Percentiles rank a stretch among this genome's conserved stretches.
phyloP scores from a whole-genome alignment of 2,888 invertebrate genomes.

The Chorisops tibialis region DNA sequence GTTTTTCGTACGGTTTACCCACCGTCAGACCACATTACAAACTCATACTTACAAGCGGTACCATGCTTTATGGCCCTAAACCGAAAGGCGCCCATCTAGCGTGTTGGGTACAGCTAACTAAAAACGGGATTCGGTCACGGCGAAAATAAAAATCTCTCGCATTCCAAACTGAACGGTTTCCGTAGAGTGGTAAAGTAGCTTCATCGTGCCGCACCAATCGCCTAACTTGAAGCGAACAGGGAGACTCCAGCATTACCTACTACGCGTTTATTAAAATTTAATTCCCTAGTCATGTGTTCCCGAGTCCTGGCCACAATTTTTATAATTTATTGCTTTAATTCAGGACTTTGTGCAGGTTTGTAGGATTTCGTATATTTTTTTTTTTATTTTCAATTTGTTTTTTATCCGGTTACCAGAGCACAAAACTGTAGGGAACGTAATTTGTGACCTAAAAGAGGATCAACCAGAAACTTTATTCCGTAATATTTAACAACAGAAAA shows the following conservation, averaged over 20 bases:
- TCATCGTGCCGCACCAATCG: no score
- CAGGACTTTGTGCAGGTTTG: conserved; percentile 28
- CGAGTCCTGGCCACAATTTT: conserved; percentile 27
- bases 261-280: conserved; percentile 29
- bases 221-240: no score
- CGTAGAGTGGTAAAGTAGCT: no score
- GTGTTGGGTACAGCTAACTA: no score
- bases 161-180: no score
- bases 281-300: conserved; percentile 29
- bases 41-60: neutral
- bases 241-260: no score
- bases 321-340: conserved; percentile 28
- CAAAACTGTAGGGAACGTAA: neutral
- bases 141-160: no score
- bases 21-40: neutral
- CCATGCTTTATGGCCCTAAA: no score
- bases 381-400: neutral
- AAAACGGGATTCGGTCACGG: no score
- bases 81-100: no score
- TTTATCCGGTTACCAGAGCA: neutral
- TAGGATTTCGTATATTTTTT: conserved; percentile 2
- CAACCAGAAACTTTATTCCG: neutral
- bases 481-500: neutral
- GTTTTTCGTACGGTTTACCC: no score
- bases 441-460: no score